Conservation (phyloP, 2,113 vertebrate species). For the Sapajus apella region DNA sequence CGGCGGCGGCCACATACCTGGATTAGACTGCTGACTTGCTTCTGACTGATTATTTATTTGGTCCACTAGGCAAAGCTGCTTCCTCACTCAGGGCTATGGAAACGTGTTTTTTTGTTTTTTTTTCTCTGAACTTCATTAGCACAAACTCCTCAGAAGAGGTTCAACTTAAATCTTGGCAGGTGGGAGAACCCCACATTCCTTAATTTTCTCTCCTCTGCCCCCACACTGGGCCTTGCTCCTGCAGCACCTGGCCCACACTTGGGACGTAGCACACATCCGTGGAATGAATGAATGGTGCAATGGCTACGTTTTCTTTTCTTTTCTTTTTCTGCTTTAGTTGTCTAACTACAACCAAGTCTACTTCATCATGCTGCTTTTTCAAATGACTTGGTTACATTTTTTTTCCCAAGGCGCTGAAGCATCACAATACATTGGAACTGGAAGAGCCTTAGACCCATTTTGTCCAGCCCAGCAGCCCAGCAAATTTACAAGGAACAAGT, state of each 20-base stretch:
- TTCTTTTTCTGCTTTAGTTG: neutral
- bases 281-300: neutral
- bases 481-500: neutral
- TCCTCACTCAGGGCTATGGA: neutral
- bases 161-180: neutral
- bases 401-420: neutral
- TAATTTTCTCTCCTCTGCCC: neutral
- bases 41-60: constrained; percentile 56
- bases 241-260: rapidly evolving
- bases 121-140: constrained; percentile 37
- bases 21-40: constrained; percentile 17
- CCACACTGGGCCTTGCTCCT: neutral
- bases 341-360: neutral
- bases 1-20: neutral
- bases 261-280: rapidly evolving
- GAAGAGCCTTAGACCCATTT: neutral
- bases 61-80: constrained; percentile 69
- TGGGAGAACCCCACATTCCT: neutral
- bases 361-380: neutral
- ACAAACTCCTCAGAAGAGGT: neutral
- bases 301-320: neutral
- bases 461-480: neutral
- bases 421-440: neutral
- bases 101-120: neutral
- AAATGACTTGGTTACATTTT: neutral